phyloP scores from a whole-genome alignment of 2,113 vertebrate species.

The Calypte anna region DNA sequence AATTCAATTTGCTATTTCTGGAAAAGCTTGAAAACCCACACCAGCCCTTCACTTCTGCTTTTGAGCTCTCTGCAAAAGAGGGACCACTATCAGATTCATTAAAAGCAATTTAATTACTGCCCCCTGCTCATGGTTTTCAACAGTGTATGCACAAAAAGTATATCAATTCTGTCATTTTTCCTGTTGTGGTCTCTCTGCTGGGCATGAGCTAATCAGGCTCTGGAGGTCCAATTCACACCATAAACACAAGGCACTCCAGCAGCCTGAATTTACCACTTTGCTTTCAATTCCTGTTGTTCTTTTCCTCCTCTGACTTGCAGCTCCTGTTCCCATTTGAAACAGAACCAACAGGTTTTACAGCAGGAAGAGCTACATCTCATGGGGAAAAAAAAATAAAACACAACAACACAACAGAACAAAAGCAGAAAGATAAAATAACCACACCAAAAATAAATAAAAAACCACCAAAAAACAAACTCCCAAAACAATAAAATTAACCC shows the following conservation, averaged over 20 bases:
- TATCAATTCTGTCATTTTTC: not conserved
- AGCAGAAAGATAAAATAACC: too few relatives aligned
- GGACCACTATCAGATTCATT: not conserved
- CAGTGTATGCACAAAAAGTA: not conserved
- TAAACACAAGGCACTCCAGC: not conserved
- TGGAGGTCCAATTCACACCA: not conserved
- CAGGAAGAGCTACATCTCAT: not conserved
- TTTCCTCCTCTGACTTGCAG: not conserved
- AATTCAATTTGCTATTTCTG: not conserved
- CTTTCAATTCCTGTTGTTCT: not conserved
- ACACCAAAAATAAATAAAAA: too few relatives aligned
- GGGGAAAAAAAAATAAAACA: not conserved
- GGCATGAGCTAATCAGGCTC: slow-evolving; percentile 24
- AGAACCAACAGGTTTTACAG: not conserved
- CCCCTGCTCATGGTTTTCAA: not conserved
- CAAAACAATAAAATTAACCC: too few relatives aligned
- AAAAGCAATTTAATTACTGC: not conserved
- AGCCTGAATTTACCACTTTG: not conserved
- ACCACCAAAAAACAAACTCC: too few relatives aligned
- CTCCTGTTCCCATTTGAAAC: not conserved
- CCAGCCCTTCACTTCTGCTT: not conserved
- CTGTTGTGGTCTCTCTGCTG: not conserved
- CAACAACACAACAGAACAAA: too few relatives aligned
- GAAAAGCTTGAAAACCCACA: not conserved
- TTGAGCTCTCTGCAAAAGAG: not conserved